Evolutionary conservation across 1,140 invertebrate species (phyloP), one percentile per base, ranked within the genome.

Genomic region (Drosophila paulistorum): DNA sequence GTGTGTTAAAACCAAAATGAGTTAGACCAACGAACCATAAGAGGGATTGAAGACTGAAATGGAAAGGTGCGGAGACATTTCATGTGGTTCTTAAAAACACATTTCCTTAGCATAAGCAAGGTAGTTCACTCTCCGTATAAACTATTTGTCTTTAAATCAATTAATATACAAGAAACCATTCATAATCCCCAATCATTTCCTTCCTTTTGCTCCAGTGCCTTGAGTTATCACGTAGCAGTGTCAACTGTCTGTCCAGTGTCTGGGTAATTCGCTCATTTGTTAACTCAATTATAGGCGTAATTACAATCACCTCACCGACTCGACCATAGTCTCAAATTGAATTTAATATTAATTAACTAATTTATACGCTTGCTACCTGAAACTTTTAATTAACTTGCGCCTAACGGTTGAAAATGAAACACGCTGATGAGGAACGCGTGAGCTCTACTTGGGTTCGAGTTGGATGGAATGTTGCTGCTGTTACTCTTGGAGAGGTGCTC

Each of bases 271-370:
- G 72, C 83, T 77, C 83, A 75, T 89, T 86, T 87, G 77, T 89
- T 83, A 89, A 80, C 68, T 87, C 74, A 89, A 86, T 86, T 87
- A 68, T 59, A n/a, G 65, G 60, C 65, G 42, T 39, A 51, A 51
- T 51, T 51, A 51, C 45, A 51, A 51, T 17, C 17, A 10, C 60
- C 42, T 72, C 10, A 39, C 41, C 17, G 70, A 48, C 58, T 45
- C 60, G 48, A 60, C 67, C 68, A 26, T 63, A 39, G 71, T 60
- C 64, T 70, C 64, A 77, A 86, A 86, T 86, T 86, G 83, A 83
- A 87, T 89, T 89, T 89, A 70, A 84, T 87, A 83, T 87, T 80
- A 87, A 83, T 87, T 87, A 83, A 89, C 77, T 83, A 89, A 87
- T 89, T 83, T 77, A 68, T 68, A 69, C 71, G 76, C 76, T 64